Base-by-base conservation (phyloP, 2,888 invertebrate genomes). In the Chrysolina oricalcia region DNA sequence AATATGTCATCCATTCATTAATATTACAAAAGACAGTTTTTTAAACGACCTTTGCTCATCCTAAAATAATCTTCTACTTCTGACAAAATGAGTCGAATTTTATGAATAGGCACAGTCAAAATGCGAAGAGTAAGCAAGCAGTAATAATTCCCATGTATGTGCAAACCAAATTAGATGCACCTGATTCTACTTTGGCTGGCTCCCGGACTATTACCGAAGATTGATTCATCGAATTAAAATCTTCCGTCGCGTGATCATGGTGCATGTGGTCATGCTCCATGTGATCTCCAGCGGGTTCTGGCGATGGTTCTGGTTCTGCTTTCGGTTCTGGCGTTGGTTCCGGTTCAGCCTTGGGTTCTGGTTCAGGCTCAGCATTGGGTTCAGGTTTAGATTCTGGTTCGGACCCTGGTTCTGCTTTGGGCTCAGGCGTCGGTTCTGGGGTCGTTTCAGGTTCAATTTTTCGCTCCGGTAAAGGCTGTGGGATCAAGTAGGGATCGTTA, bases 401-500 rank as follows among this genome's bases (percentile, higher is more conserved):
- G 10, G 76, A 68, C 63, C 78, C 79, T 11, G 77, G 78, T 68
- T 76, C 68, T 13, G 73, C 15, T 19, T 68, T 53, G 10, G 80
- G 70, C 64, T 73, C 73, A 46, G 78, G 64, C 17, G 73, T 73
- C 1, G 73, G 69, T 67, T 64, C 71, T 17, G 71, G 53, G 1
- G 41, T 53, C 3, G 75, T 17, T 35, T 53, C 40, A 10, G 59
- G 41, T 11, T 67, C 50, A 15, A 15, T 40, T 53, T 56, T 75
- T 11, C 67, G 75, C 63, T 78, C 79, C 19, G 80, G 80, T 66
- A 76, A 73, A 2, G 76, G 70, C 23, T 76, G 73, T n/a, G 81
- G 81, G 23, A 76, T 70, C 64, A 81, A 64, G 62, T 79, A 80
- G 9, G 81, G 81, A 64, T 82, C 83, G 17, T 79, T 80, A 19